A percentile compares a stretch with the other conserved stretches of the same genome.
Conservation (phyloP, 2,113 vertebrate species). For the Eidolon helvum region DNA sequence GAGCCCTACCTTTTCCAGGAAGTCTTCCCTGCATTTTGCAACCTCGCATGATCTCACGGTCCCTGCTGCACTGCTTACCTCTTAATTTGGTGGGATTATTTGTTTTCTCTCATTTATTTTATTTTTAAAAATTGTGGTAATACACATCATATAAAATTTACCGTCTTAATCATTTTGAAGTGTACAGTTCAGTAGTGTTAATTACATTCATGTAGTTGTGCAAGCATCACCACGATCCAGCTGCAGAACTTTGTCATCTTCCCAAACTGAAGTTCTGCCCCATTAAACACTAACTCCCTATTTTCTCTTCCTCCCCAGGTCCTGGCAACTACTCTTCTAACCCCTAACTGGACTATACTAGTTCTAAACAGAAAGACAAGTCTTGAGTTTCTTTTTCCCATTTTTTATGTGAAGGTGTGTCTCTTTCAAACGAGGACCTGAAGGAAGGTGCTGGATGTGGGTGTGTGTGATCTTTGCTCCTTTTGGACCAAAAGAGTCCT, state of each 20-base stretch:
- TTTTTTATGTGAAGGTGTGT: background rate
- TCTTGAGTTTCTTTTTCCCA: background rate
- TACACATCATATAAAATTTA: background rate
- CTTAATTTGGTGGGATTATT: background rate
- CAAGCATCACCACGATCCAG: background rate
- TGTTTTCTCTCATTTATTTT: background rate
- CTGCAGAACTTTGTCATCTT: background rate
- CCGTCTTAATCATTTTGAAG: background rate
- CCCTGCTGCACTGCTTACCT: background rate
- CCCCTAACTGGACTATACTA: too few species aligned
- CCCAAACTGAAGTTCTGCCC: background rate
- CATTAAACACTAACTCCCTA: background rate
- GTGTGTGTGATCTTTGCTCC: background rate
- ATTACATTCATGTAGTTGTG: background rate
- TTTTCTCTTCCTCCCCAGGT: too few species aligned
- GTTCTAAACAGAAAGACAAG: background rate
- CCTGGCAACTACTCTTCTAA: background rate
- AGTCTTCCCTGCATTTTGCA: background rate
- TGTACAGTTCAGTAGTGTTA: fast-evolving
- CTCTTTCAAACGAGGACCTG: background rate
- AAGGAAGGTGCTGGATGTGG: background rate
- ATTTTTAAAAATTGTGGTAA: background rate
- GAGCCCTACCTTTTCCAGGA: background rate
- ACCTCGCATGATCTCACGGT: background rate
- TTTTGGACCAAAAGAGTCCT: background rate